Conservation (phyloP, 2,888 invertebrate genomes). For the Eupeodes latifasciatus region DNA sequence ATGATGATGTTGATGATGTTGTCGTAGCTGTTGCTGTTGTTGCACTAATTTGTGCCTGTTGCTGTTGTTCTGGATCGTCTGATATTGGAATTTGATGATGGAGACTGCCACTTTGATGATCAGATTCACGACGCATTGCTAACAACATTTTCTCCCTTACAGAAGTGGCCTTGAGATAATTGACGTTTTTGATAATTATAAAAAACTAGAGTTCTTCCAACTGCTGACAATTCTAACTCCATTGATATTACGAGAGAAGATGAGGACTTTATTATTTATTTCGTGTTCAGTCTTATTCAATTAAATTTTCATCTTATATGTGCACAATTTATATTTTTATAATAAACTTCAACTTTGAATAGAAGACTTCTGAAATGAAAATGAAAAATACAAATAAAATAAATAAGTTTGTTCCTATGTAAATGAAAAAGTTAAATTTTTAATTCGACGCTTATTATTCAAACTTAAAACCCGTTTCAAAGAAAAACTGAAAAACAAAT, state of each 20-base stretch:
- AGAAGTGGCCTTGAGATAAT: conserved; percentile 54
- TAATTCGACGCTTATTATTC: too few relatives aligned
- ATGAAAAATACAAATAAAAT: background rate
- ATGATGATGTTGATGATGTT: conserved; percentile 41
- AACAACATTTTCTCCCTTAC: conserved; percentile 85
- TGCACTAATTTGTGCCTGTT: background rate
- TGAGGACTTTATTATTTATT: background rate
- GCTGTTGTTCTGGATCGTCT: conserved; percentile 49
- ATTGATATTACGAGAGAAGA: conserved; percentile 31
- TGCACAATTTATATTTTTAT: background rate
- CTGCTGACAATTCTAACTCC: conserved; percentile 35
- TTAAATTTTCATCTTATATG: background rate
- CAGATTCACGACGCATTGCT: conserved; percentile 91
- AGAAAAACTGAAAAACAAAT: too few relatives aligned
- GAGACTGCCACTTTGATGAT: conserved; percentile 83
- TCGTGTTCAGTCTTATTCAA: conserved; percentile 3
- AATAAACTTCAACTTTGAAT: background rate
- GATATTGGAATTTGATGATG: conserved; percentile 69
- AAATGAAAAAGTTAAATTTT: background rate
- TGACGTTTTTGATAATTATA: conserved; percentile 23
- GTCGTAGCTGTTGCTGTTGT: conserved; percentile 58
- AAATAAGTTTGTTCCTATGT: background rate
- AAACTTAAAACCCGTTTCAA: too few relatives aligned
- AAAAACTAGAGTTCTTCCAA: background rate
- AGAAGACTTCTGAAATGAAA: background rate